Base-by-base conservation (phyloP, 2,797 vertebrate genomes). In the Menidia menidia region DNA sequence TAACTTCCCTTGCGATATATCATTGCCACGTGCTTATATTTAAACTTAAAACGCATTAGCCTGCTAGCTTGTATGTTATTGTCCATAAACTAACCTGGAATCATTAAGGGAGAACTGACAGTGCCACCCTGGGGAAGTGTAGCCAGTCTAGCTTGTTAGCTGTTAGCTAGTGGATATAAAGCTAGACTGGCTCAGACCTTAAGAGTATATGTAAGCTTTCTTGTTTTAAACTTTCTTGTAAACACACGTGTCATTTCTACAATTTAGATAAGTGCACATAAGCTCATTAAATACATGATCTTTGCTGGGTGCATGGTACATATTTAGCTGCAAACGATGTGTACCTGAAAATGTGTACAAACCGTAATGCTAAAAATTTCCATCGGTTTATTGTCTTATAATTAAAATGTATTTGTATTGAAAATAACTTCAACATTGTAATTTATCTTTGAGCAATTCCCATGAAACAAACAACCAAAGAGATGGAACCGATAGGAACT, bases 111-210 rank as follows among this genome's bases (percentile, higher is more conserved):
- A 59, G 60, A 32, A 25, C 4, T 63, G 62, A 45, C 51, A 33
- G 19, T 52, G 54, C n/a, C 63, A 67, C 13, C 14, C 8, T 62
- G 54, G 47, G 19, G 14, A 60, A 19, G 11, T 45, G 11, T 56
- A 70, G 68, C 64, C 2, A 19, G 4, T 53, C 5, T n/a, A 42
- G 62, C 81, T 69, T 47, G 52, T 64, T 87, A 82, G 74, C 85
- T 41, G 50, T 65, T 82, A 84, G 64, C 59, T 70, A 31, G 74
- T 78, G 81, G 11, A 31, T 14, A 62, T 43, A 43, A 39, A 56
- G 39, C 30, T 57, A 45, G 10, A 13, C 44, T 58, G 58, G 65
- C 11, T 79, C 12, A 45, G 43, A 60, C 25, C 58, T 54, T 33
- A 14, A 39, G 0, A 60, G 4, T 0, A 60, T n/a, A 0, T 47